A percentile compares a stretch with the other conserved stretches of the same genome.
phyloP scores from a whole-genome alignment of 2,113 vertebrate species.

The Bucco capensis region DNA sequence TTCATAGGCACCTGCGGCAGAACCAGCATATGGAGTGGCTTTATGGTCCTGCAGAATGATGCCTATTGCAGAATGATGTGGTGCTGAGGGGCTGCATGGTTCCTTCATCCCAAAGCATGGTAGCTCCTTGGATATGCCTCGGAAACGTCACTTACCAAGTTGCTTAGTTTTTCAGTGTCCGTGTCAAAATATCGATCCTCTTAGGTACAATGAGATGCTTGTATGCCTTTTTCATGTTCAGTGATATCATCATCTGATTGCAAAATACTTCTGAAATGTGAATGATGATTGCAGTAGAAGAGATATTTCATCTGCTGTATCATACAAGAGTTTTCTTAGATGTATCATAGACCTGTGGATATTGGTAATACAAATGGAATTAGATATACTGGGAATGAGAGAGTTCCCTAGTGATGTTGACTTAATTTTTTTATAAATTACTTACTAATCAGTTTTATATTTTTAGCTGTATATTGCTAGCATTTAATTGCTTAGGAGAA shows the following conservation, averaged over 20 bases:
- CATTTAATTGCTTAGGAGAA: conserved; percentile 26
- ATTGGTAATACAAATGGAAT: conserved; percentile 5
- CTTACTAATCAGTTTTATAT: conserved; percentile 45
- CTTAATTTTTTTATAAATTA: conserved; percentile 32
- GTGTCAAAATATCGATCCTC: not conserved
- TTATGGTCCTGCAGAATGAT: not conserved
- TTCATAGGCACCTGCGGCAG: not conserved
- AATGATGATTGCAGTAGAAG: not conserved
- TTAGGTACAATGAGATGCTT: not conserved
- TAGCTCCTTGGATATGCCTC: not conserved
- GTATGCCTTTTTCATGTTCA: not conserved
- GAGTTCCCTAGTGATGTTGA: conserved; percentile 17
- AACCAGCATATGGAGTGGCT: not conserved
- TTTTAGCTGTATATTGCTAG: conserved; percentile 35
- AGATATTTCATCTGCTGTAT: not conserved
- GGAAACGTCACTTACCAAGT: accelerated
- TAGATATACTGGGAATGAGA: not conserved
- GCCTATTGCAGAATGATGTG: not conserved
- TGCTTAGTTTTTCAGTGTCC: not conserved
- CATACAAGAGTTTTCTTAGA: not conserved
- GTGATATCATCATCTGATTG: not conserved
- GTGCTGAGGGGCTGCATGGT: not conserved
- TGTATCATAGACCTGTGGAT: not conserved
- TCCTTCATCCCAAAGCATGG: not conserved
- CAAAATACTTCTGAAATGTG: not conserved